Base-by-base conservation (phyloP, 1,140 invertebrate species). In the Tetranychus cinnabarinus region DNA sequence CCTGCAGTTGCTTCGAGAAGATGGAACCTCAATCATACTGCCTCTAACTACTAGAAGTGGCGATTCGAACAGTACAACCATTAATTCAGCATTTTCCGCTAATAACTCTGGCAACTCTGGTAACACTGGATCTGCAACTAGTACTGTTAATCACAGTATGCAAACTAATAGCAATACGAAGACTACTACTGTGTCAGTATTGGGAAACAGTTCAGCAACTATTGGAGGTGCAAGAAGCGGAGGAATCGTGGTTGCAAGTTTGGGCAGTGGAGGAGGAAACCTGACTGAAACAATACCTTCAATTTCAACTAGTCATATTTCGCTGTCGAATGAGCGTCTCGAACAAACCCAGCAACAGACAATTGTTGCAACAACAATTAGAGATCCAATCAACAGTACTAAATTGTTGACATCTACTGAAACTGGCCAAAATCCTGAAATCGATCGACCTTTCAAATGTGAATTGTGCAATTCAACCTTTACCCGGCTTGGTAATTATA, bases 381-480 rank as follows among this genome's bases (percentile, higher is more conserved):
- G 3, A 50, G 45, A 33, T 15, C 3, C 34, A 15, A 35, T 34
- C 7, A 45, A n/a, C 35, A n/a, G 10, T 23, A 31, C 23, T 10
- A 59, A 23, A 10, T 35, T 13, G 10, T 59, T 34, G 34, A 56
- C 34, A 3, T n/a, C 15, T 7, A 33, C 55, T 39, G 55, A 15
- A 56, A 56, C 12, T 7, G 34, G 34, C n/a, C 59, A 60, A 46
- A 48, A n/a, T 34, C 6, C 23, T 45, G 55, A 56, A 36, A 31
- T 42, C 15, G 76, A 77, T 64, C 76, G 77, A 67, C 76, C 77
- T 48, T 79, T 77, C 67, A 74, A 75, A 69, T 73, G 72, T 64
- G 66, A 70, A 62, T 63, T 70, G 7, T 73, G 72, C 62, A 65
- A 68, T 15, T 64, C 68, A 35, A 68, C 68, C 2, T 73, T 73